Evolutionary conservation across 2,797 vertebrate genomes (phyloP).

Genomic region (Eulemur mongoz): DNA sequence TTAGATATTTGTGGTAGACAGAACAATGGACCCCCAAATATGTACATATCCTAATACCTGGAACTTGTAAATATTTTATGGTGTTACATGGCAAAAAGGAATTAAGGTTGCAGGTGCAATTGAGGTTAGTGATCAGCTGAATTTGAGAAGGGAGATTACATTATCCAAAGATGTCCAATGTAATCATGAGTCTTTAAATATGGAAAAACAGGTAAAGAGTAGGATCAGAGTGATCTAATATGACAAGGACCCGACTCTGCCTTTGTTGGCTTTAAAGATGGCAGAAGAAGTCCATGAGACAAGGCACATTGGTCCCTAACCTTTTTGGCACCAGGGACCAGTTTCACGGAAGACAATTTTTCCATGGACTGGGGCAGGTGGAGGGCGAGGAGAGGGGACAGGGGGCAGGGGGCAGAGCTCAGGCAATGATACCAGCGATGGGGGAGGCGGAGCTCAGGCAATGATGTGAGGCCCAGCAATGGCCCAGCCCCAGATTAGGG

Average conservation of each 20-base stretch:
- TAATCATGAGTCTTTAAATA: neutral
- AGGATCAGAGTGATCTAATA: neutral
- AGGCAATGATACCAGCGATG: too few species aligned
- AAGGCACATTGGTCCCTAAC: neutral
- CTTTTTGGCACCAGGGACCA: too few species aligned
- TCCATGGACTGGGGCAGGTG: too few species aligned
- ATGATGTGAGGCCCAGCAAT: too few species aligned
- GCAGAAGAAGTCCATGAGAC: neutral
- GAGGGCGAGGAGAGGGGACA: too few species aligned
- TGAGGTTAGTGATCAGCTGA: neutral
- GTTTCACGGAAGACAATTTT: too few species aligned
- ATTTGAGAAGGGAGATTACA: neutral
- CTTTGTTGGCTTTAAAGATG: neutral
- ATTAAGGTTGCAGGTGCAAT: neutral
- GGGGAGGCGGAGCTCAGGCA: too few species aligned
- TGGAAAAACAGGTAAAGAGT: neutral
- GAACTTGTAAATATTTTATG: neutral
- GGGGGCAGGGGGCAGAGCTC: too few species aligned
- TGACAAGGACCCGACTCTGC: neutral
- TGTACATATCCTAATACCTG: neutral
- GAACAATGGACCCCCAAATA: neutral
- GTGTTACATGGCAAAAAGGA: neutral
- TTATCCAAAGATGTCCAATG: neutral
- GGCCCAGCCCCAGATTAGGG: too few species aligned
- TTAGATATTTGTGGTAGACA: neutral